These are phyloP conservation scores for Patiria miniata DNA, from an alignment of 35 echinoderm and acorn worm species.

Conservation along the genomic window DNA sequence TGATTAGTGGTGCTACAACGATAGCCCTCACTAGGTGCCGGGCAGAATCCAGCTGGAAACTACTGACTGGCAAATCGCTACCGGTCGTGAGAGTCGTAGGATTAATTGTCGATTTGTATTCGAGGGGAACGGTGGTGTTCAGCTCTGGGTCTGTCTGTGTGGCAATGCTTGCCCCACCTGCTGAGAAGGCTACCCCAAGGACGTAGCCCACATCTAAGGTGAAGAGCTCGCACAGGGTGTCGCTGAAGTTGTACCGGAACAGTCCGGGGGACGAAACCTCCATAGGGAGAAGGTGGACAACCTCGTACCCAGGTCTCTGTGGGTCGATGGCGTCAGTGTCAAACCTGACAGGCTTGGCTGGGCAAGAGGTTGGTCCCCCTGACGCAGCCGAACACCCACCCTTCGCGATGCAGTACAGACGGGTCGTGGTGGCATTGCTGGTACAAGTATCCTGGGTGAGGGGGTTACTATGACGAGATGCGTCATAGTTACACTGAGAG, in stretches of 20 bases:
- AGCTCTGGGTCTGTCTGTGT: background rate
- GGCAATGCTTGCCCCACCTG: constrained; percentile 15
- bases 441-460: background rate
- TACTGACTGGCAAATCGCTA: background rate
- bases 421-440: background rate
- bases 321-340: background rate
- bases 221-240: background rate
- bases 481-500: background rate
- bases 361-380: background rate
- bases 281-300: constrained; percentile 12
- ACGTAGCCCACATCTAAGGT: constrained; percentile 33
- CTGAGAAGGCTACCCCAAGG: constrained; percentile 5
- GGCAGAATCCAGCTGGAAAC: background rate
- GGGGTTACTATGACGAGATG: background rate
- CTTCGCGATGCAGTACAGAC: background rate
- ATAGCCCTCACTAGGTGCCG: background rate
- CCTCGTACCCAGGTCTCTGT: constrained; percentile 12
- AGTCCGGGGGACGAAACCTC: constrained; percentile 23
- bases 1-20: constrained; percentile 23
- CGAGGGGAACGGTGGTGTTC: background rate
- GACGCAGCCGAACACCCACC: background rate
- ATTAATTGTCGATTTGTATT: background rate
- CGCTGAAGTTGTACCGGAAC: constrained; percentile 29
- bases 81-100: background rate
- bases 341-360: constrained; percentile 24